Percentiles rank a stretch among this genome's conserved stretches.
phyloP scores from a whole-genome alignment of 2,113 vertebrate species.

The Phalacrocorax carbo region DNA sequence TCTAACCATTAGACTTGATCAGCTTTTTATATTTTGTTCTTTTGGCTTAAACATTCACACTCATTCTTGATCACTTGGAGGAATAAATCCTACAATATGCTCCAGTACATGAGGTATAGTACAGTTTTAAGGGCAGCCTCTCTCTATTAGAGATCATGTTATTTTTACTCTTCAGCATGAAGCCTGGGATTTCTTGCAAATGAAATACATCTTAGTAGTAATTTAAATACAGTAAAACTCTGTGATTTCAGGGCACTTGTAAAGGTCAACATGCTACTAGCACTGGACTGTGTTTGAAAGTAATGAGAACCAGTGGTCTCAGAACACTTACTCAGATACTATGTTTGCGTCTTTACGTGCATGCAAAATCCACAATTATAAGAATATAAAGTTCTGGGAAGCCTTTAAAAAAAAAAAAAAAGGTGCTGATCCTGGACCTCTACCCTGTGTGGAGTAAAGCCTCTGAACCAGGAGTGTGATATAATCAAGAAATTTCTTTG shows the following conservation, averaged over 20 bases:
- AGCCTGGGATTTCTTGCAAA: conserved; percentile 13
- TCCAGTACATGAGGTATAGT: not conserved
- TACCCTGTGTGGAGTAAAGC: not conserved
- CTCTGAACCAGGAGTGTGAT: not conserved
- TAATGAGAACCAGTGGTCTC: not conserved
- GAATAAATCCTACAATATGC: not conserved
- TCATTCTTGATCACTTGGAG: not conserved
- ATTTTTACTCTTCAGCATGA: conserved; percentile 25
- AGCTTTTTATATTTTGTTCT: not conserved
- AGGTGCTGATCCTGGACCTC: not conserved
- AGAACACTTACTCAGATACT: not conserved
- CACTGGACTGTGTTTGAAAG: not conserved
- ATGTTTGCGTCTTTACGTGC: not conserved
- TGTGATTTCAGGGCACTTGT: not conserved
- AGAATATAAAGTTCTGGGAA: not conserved
- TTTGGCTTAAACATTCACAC: not conserved
- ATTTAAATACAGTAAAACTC: conserved; percentile 5
- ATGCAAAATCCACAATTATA: not conserved
- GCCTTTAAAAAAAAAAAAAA: not conserved
- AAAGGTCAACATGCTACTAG: not conserved
- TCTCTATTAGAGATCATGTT: not conserved
- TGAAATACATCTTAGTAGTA: not conserved
- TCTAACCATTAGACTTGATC: not conserved
- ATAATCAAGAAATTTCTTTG: not conserved
- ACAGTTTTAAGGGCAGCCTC: not conserved